Base-by-base conservation (phyloP, 2,797 vertebrate species). In the Ctenosaura bakeri region DNA sequence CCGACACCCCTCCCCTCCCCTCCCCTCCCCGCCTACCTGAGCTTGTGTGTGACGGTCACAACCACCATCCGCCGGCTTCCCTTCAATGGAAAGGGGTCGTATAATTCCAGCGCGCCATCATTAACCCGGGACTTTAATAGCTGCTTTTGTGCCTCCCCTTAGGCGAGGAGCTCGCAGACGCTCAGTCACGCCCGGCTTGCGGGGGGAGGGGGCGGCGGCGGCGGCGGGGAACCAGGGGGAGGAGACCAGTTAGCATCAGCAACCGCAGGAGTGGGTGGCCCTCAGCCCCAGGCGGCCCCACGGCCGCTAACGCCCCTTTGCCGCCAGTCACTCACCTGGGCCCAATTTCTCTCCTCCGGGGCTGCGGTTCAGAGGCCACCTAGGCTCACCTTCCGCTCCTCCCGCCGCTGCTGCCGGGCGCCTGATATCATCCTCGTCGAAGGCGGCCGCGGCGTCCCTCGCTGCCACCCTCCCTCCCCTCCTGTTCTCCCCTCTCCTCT, bases 261-360 rank as follows among this genome's bases (percentile, higher is more conserved):
- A 1, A 4, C 3, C 13, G 10, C 46, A 22, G n/a, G 46, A 9
- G 64, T 7, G 71, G 77, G 86, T 73, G 81, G 54, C 24, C 71
- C 22, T 7, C 46, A 22, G 14, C 6, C 32, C 42, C 1, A 42
- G 1, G 42, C 42, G 1, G 42, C 42, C 42, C 42, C 42, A 42
- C 42, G 1, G 42, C 42, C 42, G 42, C 42, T 1, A 42, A 42
- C 42, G 42, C 42, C 42, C 50, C 50, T 52, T 52, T 52, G 50
- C 6, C 50, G 50, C 50, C 1, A 6, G 46, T 50, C 52, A 26
- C 91, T 64, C 52, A 88, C 90, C 91, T 84, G n/a, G 84, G 86
- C 89, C 78, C 13, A 90, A 3, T 13, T 38, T 76, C 0, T 76
- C 38, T 52, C 66, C 64, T 50, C 38, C 7, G 42, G n/a, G n/a